phyloP scores from a whole-genome alignment of 2,888 invertebrate species.

The Peribatodes rhomboidaria region DNA sequence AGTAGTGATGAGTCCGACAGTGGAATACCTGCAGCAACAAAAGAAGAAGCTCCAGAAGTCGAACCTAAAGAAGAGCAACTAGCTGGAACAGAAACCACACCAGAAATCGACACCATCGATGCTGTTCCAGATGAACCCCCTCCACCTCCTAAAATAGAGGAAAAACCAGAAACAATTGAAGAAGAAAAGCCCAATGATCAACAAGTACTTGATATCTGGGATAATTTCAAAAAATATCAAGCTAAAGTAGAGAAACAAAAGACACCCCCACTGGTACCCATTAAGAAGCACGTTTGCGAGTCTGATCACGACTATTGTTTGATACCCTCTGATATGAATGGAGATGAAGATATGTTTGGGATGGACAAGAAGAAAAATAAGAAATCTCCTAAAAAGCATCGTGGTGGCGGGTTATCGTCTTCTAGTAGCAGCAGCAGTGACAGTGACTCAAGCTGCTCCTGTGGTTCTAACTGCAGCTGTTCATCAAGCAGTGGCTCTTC shows the following conservation, averaged over 20 bases:
- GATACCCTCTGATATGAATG: slow-evolving; percentile 79
- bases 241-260: slow-evolving; percentile 88
- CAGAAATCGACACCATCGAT: slow-evolving; percentile 27
- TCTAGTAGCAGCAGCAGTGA: slow-evolving; percentile 92
- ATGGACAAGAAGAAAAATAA: slow-evolving; percentile 81
- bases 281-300: slow-evolving; percentile 86
- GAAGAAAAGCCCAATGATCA: slow-evolving; percentile 86
- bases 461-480: slow-evolving; percentile 94
- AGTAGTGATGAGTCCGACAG: slow-evolving; percentile 89
- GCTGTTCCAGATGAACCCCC: slow-evolving; percentile 15
- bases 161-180: slow-evolving; percentile 59
- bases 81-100: slow-evolving; percentile 47
- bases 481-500: slow-evolving; percentile 90
- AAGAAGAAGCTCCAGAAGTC: slow-evolving; percentile 59
- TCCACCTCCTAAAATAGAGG: slow-evolving; percentile 54
- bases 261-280: slow-evolving; percentile 79
- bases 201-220: slow-evolving; percentile 91
- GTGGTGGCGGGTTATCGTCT: slow-evolving; percentile 85
- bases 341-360: slow-evolving; percentile 76
- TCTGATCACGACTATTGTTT: slow-evolving; percentile 93
- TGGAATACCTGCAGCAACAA: slow-evolving; percentile 62
- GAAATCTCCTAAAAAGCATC: slow-evolving; percentile 81
- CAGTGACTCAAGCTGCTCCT: slow-evolving; percentile 92
- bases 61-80: slow-evolving; percentile 53
- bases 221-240: slow-evolving; percentile 91